phyloP scores from a whole-genome alignment of 2,797 vertebrate genomes.

The Anomalospiza imberbis region DNA sequence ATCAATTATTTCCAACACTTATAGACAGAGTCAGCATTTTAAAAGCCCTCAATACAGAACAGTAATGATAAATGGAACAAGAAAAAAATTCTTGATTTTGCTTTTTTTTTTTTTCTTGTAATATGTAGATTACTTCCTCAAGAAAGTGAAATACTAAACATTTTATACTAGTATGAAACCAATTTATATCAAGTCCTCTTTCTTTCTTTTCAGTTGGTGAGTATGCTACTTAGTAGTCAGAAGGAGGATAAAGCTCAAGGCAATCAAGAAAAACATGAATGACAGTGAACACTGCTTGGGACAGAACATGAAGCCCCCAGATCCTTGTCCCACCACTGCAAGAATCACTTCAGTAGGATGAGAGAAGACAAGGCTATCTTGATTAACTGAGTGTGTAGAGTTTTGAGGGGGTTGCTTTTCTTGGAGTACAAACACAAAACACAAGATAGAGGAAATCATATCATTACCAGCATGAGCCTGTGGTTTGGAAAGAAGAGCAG shows the following conservation, averaged over 20 bases:
- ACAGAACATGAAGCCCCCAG: background rate
- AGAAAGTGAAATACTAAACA: background rate
- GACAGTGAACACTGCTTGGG: background rate
- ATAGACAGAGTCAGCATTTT: background rate
- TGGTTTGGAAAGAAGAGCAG: constrained; percentile 69
- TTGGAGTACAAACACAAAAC: constrained; percentile 13
- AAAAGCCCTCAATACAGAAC: background rate
- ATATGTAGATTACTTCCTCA: background rate
- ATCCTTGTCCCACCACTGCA: background rate
- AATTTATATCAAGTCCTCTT: background rate
- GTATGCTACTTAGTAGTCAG: background rate
- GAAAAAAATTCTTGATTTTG: background rate
- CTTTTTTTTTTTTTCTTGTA: background rate
- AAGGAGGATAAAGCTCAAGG: background rate
- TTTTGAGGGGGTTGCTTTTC: background rate
- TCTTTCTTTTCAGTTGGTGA: background rate
- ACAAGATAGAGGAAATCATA: constrained; percentile 58
- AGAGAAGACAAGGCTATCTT: background rate
- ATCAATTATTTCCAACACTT: background rate
- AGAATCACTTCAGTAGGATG: background rate
- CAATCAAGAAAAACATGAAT: background rate
- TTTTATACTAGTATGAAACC: background rate
- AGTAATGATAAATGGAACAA: background rate
- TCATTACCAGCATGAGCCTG: constrained; percentile 61
- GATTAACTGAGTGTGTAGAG: background rate